Evolutionary conservation across 2,797 vertebrate species (phyloP).

Genomic region (Myripristis murdjan): DNA sequence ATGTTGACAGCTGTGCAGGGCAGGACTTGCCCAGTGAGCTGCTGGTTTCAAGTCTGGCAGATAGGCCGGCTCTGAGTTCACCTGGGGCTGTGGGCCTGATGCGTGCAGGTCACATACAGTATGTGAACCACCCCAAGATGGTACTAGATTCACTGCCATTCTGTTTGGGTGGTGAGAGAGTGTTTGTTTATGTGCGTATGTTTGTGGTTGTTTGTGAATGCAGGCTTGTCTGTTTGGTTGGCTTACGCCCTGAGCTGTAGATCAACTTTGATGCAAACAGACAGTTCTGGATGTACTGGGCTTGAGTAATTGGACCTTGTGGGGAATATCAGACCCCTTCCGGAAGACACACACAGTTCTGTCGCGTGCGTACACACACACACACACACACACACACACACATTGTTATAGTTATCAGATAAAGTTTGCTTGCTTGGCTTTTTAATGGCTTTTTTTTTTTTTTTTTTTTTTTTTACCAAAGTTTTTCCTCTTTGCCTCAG

Average conservation of each 20-base stretch:
- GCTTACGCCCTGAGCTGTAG: conserved; percentile 36
- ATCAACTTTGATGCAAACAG: conserved; percentile 59
- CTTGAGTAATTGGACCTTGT: conserved; percentile 70
- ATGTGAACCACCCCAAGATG: background rate
- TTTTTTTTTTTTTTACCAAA: conserved; percentile 27
- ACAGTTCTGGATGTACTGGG: conserved; percentile 50
- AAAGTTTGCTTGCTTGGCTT: conserved; percentile 31
- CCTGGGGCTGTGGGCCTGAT: background rate
- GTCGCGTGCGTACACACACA: background rate
- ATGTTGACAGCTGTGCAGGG: conserved; percentile 2
- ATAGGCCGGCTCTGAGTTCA: background rate
- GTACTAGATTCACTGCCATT: conserved; percentile 1
- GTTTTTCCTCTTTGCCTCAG: conserved; percentile 2
- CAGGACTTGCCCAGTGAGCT: conserved; percentile 6
- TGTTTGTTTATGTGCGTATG: conserved; percentile 23
- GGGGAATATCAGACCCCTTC: conserved; percentile 54
- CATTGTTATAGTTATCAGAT: conserved; percentile 45
- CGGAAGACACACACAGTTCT: conserved; percentile 30
- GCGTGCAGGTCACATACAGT: background rate
- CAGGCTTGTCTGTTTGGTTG: conserved; percentile 18
- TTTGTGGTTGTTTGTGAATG: conserved; percentile 21
- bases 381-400: background rate
- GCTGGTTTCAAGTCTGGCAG: conserved; percentile 13
- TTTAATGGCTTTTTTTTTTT: conserved; percentile 40
- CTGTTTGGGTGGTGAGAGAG: conserved; percentile 11